Conservation (phyloP, 2,888 invertebrate genomes). For the Tanaodytes sp. region DNA sequence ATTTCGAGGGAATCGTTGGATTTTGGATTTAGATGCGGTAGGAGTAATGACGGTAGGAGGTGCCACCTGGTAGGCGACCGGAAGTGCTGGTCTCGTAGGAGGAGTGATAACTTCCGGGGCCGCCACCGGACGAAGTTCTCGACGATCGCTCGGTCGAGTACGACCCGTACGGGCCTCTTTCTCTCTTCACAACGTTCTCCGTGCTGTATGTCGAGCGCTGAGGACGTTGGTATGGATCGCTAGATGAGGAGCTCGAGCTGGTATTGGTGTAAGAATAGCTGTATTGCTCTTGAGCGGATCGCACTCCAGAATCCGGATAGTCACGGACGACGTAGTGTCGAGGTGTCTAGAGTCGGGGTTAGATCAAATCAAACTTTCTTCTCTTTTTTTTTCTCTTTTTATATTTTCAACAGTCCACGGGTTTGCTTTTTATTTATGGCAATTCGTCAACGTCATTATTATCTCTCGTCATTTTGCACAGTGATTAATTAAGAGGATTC, state of each 20-base stretch:
- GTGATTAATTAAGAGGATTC: slow-evolving; percentile 31
- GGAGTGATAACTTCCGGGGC: slow-evolving; percentile 84
- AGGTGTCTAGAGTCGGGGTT: slow-evolving; percentile 79
- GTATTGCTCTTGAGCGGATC: slow-evolving; percentile 84
- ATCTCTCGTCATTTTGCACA: slow-evolving; percentile 23
- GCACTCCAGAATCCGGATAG: slow-evolving; percentile 76
- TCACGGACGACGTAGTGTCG: slow-evolving; percentile 90
- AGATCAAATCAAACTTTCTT: slow-evolving; percentile 61
- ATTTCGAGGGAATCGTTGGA: too few relatives aligned
- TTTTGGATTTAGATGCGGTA: slow-evolving; percentile 83
- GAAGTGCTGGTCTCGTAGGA: slow-evolving; percentile 85
- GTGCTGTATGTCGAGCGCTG: slow-evolving; percentile 80
- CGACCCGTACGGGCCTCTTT: slow-evolving; percentile 81
- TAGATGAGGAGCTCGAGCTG: slow-evolving; percentile 74
- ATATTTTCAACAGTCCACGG: slow-evolving; percentile 50
- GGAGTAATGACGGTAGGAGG: slow-evolving; percentile 87
- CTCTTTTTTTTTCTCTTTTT: slow-evolving; percentile 6
- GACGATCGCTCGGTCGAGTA: slow-evolving; percentile 82
- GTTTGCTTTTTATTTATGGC: slow-evolving; percentile 13
- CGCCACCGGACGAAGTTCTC: slow-evolving; percentile 79
- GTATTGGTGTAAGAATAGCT: slow-evolving; percentile 85
- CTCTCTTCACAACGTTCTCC: slow-evolving; percentile 80
- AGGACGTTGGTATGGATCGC: slow-evolving; percentile 77
- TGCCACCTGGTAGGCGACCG: slow-evolving; percentile 88
- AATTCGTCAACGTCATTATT: slow-evolving; percentile 13